phyloP scores from a whole-genome alignment of 2,113 vertebrate genomes.

The Pyxicephalus adspersus region DNA sequence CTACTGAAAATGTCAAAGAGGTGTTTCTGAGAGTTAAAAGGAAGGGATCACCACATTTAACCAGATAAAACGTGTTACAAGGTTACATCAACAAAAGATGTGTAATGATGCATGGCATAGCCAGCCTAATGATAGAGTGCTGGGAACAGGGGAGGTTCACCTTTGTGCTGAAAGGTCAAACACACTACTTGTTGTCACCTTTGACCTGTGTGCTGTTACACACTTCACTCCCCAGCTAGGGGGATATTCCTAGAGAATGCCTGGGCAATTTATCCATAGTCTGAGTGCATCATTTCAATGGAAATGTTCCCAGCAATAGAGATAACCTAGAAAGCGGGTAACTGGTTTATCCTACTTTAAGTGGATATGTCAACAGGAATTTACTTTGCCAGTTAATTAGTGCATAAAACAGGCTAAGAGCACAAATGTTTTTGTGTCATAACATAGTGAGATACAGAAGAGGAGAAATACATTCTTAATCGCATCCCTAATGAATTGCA shows the following conservation, averaged over 20 bases:
- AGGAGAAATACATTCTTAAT: no score
- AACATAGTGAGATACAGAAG: no score
- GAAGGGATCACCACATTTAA: slow-evolving; percentile 1
- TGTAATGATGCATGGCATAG: slow-evolving; percentile 30
- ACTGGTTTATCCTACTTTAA: slow-evolving; percentile 1
- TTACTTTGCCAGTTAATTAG: no score
- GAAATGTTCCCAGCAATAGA: background rate
- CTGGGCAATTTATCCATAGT: background rate
- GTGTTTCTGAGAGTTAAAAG: slow-evolving; percentile 19
- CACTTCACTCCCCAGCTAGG: background rate
- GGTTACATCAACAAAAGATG: slow-evolving; percentile 42
- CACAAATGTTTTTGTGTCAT: no score
- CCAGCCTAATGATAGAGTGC: slow-evolving; percentile 17
- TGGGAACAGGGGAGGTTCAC: slow-evolving; percentile 12
- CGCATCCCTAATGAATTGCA: no score
- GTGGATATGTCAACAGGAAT: background rate
- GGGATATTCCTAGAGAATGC: background rate
- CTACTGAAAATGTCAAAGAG: slow-evolving; percentile 8
- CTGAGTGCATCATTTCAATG: background rate
- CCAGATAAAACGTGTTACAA: slow-evolving; percentile 32
- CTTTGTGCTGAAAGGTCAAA: slow-evolving; percentile 16
- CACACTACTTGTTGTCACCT: slow-evolving; percentile 19
- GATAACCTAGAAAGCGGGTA: background rate
- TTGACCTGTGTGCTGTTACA: slow-evolving; percentile 1
- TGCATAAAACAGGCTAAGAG: no score